Evolutionary conservation across 2,888 invertebrate species (phyloP).

Genomic region (Plusia festucae): DNA sequence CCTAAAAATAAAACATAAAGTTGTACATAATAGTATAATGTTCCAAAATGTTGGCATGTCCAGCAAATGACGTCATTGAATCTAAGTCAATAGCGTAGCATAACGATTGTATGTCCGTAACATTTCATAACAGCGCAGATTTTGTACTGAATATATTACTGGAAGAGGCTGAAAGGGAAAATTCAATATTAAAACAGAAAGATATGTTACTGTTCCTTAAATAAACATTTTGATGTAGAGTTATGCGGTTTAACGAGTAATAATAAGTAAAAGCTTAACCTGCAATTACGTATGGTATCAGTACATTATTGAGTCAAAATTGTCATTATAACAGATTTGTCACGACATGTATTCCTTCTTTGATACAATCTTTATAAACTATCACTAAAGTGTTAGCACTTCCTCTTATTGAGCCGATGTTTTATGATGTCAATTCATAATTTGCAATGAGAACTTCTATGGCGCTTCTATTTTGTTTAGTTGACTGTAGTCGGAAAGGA

Average conservation of each 20-base stretch:
- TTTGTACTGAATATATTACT: constrained; percentile 40
- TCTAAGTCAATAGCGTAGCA: constrained; percentile 77
- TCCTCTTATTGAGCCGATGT: too few relatives aligned
- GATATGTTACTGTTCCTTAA: too few relatives aligned
- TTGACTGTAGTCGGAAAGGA: constrained; percentile 43
- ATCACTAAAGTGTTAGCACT: too few relatives aligned
- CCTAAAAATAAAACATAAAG: constrained; percentile 15
- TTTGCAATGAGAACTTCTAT: background rate
- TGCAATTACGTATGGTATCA: too few relatives aligned
- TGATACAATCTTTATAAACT: too few relatives aligned
- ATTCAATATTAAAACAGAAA: too few relatives aligned
- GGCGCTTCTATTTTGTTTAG: constrained; percentile 37
- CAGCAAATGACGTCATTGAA: constrained; percentile 74
- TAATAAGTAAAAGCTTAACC: too few relatives aligned
- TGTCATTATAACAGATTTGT: too few relatives aligned
- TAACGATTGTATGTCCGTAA: constrained; percentile 76
- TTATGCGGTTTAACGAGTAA: too few relatives aligned
- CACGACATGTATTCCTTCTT: too few relatives aligned
- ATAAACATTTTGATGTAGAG: too few relatives aligned
- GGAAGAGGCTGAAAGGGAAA: constrained; percentile 45
- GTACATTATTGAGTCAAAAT: too few relatives aligned
- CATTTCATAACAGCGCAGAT: constrained; percentile 75
- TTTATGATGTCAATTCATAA: background rate
- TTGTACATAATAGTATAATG: constrained; percentile 27
- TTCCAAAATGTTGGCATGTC: constrained; percentile 47